Conservation (phyloP, 2,113 vertebrate species). For the Axis porcinus region DNA sequence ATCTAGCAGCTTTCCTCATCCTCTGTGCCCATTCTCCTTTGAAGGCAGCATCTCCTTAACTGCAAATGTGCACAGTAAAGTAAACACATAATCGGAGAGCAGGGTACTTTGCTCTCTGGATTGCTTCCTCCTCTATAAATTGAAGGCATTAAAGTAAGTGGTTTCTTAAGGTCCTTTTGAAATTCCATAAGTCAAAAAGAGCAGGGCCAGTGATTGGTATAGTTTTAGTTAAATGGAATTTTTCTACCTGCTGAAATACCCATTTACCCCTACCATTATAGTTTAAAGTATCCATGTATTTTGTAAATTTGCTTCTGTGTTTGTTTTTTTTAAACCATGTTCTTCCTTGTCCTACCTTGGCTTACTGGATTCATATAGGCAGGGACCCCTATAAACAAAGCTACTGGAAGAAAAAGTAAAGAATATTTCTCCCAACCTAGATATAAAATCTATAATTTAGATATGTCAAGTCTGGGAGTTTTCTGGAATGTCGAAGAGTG, state of each 20-base stretch:
- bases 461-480: slow-evolving; percentile 9
- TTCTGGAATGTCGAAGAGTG: slow-evolving; percentile 2
- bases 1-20: not conserved
- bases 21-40: not conserved
- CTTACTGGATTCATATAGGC: not conserved
- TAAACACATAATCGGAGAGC: not conserved
- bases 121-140: not conserved
- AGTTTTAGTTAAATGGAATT: slow-evolving; percentile 20
- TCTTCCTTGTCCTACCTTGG: not conserved
- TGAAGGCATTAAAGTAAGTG: not conserved
- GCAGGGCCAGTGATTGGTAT: not conserved
- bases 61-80: not conserved
- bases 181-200: not conserved
- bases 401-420: not conserved
- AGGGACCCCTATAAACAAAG: not conserved
- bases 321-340: not conserved
- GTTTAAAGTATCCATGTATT: not conserved
- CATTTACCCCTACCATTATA: not conserved
- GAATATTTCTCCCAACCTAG: not conserved
- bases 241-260: not conserved
- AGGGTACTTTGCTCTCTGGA: not conserved
- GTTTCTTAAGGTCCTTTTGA: not conserved
- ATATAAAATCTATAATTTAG: not conserved
- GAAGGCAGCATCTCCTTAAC: not conserved
- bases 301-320: not conserved